Evolutionary conservation across 2,888 invertebrate species (phyloP).

Genomic region (Caenorhabditis doughertyi): DNA sequence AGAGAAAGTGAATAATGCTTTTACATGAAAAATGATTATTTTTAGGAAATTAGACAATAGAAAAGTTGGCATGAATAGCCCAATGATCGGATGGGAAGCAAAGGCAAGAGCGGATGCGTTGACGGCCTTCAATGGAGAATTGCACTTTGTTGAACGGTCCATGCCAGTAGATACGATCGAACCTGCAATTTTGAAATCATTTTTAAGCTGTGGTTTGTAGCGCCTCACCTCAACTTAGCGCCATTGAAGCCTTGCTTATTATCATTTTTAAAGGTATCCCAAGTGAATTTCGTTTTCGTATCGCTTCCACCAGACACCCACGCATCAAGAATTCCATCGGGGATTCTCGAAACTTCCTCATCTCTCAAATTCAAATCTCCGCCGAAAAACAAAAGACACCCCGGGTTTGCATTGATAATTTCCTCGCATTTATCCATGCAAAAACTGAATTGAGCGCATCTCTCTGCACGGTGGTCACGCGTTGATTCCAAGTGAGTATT

Average conservation of each 20-base stretch:
- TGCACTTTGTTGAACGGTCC: constrained; percentile 72
- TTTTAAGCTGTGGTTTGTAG: not conserved
- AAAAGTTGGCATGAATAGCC: constrained; percentile 70
- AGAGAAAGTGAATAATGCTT: not conserved
- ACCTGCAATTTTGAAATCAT: constrained; percentile 54
- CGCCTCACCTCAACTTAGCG: constrained; percentile 49
- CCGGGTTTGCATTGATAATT: constrained; percentile 66
- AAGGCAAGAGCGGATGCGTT: constrained; percentile 72
- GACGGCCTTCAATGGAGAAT: constrained; percentile 76
- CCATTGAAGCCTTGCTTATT: constrained; percentile 83
- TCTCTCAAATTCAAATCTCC: constrained; percentile 87
- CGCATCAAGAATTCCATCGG: constrained; percentile 83
- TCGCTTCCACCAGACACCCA: constrained; percentile 86
- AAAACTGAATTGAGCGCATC: constrained; percentile 66
- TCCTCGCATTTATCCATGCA: constrained; percentile 72
- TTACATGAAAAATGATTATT: too few species aligned
- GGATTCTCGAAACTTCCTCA: constrained; percentile 84
- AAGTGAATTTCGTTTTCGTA: constrained; percentile 85
- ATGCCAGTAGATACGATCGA: constrained; percentile 69
- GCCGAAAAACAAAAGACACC: constrained; percentile 85
- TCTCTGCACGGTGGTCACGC: constrained; percentile 82
- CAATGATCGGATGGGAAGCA: constrained; percentile 81
- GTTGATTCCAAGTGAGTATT: constrained; percentile 87
- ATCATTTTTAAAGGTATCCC: constrained; percentile 86
- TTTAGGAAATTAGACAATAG: constrained; percentile 4